Evolutionary conservation across 2,888 invertebrate species (phyloP), one percentile per base, ranked within the genome.

Genomic region (Megalurothrips usitatus): DNA sequence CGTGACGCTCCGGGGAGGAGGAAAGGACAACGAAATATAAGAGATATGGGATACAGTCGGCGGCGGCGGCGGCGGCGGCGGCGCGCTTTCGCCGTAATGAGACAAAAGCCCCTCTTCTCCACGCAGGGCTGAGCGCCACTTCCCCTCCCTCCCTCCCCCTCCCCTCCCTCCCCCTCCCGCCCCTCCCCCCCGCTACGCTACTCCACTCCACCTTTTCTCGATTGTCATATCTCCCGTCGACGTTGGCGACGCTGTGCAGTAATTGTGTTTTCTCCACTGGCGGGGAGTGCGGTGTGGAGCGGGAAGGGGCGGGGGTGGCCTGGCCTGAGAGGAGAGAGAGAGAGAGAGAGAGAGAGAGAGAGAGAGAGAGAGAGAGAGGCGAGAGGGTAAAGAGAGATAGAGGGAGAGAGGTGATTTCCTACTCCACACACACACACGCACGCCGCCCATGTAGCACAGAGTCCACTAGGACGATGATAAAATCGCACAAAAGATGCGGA

Each of bases 221-320:
- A 75, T 75, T 75, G 68, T 75, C 68, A 75, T 75, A 75, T 75
- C 68, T 75, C 68, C 23, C 68, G 68, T 75, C 68, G 68, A 26
- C 68, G 68, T 43, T 6, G 34, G 6, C 34, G n/a, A n/a, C n/a
- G n/a, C n/a, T n/a, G n/a, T n/a, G 34, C 68, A 10, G 68, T 75
- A 75, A 75, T 75, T 75, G 68, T 75, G 68, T 75, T 75, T 75
- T 26, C 68, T 75, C 68, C 68, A 75, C 68, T 75, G 26, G 23
- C 23, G 4, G 58, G 58, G 34, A 43, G 34, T 43, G 58, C 58
- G 58, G 58, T 17, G 58, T n/a, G 0, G 58, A n/a, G 58, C 58
- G 11, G 68, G 12, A 23, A 75, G 23, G 23, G 68, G 26, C n/a
- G n/a, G n/a, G n/a, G n/a, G n/a, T n/a, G n/a, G n/a, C n/a, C n/a